Percentiles rank a stretch among this genome's conserved stretches.
Conservation (phyloP, 2,888 invertebrate genomes). For the Troglohyphantes excavatus region DNA sequence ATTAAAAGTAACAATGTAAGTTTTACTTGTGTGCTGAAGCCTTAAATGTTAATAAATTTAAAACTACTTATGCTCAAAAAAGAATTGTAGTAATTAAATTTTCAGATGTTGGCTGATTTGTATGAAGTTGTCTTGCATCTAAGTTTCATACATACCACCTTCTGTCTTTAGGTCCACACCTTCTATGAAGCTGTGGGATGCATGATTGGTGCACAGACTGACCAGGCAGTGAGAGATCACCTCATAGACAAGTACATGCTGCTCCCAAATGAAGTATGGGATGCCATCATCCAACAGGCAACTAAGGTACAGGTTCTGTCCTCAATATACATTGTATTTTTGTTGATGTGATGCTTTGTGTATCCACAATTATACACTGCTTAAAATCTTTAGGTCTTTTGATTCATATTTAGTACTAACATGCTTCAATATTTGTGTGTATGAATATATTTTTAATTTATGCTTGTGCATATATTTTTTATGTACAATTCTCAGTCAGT, state of each 20-base stretch:
- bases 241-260: slow-evolving; percentile 99
- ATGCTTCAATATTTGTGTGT: background rate
- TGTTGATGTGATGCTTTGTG: background rate
- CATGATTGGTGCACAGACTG: slow-evolving; percentile 98
- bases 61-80: no score
- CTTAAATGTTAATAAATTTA: no score
- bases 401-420: no score
- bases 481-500: no score
- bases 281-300: slow-evolving; percentile 98
- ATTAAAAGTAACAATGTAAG: no score
- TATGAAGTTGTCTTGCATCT: background rate
- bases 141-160: background rate
- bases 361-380: no score
- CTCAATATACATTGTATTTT: background rate
- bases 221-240: slow-evolving; percentile 94
- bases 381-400: no score
- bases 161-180: slow-evolving; percentile 88
- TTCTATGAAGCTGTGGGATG: slow-evolving; percentile 99
- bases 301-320: slow-evolving; percentile 87
- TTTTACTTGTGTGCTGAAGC: no score
- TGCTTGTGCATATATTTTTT: no score
- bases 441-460: background rate
- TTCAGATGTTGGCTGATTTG: no score
- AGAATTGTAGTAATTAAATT: no score
- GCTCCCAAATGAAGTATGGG: slow-evolving; percentile 99